These are phyloP conservation scores for human DNA, from an alignment of 2,113 vertebrate genomes.

Conservation along the genomic window GRCh38 chr4:182474001-182474500, in stretches of 20 bases:
- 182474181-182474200: background rate
- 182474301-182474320: background rate
- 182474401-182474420: background rate
- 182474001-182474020: background rate
- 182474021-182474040: background rate
- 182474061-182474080: background rate
- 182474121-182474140: background rate
- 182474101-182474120: background rate
- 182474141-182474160: background rate
- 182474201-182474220: background rate
- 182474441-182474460: background rate
- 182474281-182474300: background rate
- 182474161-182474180: background rate
- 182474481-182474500: background rate
- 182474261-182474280: background rate
- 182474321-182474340: background rate
- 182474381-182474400: background rate
- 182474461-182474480: background rate
- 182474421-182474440: background rate
- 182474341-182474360: background rate
- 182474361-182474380: background rate
- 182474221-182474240: background rate
- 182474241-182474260: background rate
- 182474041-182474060: background rate
- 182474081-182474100: background rate